Percentiles rank a stretch among this genome's conserved stretches.
These are phyloP conservation scores for Phyllotis vaccarum DNA, from an alignment of 2,797 vertebrate genomes.

Conservation along the genomic window DNA sequence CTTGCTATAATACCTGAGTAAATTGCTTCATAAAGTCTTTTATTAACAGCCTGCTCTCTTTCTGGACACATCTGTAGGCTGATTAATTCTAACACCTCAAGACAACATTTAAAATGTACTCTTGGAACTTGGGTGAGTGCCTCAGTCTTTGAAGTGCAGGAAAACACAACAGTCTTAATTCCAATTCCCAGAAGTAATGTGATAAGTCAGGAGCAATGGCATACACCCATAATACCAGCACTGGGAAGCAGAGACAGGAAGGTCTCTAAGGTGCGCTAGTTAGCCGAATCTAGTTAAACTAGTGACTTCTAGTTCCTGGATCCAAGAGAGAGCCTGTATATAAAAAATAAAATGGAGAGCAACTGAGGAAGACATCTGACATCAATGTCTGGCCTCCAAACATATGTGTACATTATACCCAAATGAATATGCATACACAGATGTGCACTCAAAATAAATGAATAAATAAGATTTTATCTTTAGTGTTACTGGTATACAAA, in stretches of 20 bases:
- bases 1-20: background rate
- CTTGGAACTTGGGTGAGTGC: background rate
- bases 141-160: background rate
- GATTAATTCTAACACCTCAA: background rate
- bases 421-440: background rate
- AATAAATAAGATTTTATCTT: background rate
- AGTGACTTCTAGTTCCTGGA: background rate
- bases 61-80: background rate
- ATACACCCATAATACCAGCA: background rate
- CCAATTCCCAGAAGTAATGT: background rate
- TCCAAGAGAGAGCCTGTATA: background rate
- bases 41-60: background rate
- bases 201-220: background rate
- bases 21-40: conserved; percentile 57
- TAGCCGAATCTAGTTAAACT: background rate
- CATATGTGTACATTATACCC: background rate
- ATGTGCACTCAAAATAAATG: background rate
- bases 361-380: background rate
- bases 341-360: background rate
- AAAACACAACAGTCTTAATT: background rate
- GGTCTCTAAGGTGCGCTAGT: background rate
- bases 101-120: background rate
- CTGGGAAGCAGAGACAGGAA: background rate
- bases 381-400: background rate
- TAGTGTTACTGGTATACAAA: background rate